phyloP scores from a whole-genome alignment of 2,113 vertebrate genomes.

The Ciconia maguari region DNA sequence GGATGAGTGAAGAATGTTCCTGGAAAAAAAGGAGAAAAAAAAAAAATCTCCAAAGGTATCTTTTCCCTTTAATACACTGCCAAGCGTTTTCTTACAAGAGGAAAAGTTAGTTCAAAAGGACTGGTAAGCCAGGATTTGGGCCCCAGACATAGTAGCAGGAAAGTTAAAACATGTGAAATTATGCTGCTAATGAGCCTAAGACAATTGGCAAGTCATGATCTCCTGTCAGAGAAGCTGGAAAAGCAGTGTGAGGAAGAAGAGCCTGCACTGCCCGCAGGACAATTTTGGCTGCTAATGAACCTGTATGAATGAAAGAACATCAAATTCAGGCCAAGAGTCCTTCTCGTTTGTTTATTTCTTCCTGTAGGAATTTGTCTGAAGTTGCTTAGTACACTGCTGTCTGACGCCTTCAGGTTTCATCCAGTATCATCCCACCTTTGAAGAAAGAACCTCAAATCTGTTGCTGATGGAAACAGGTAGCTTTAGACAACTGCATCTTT shows the following conservation, averaged over 20 bases:
- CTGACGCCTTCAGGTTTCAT: not conserved
- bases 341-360: not conserved
- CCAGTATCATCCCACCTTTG: not conserved
- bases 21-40: not conserved
- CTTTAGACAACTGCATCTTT: not conserved
- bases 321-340: not conserved
- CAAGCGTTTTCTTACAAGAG: constrained; percentile 10
- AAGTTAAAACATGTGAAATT: constrained; percentile 12
- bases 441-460: not conserved
- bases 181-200: not conserved
- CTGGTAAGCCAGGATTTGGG: not conserved
- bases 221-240: constrained; percentile 14
- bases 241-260: not conserved
- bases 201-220: constrained; percentile 1
- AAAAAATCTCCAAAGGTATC: not conserved
- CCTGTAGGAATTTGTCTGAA: not conserved
- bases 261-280: not conserved
- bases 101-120: not conserved
- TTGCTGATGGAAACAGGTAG: not conserved
- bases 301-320: not conserved
- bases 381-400: not conserved
- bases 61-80: constrained; percentile 23
- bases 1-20: not conserved
- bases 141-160: not conserved
- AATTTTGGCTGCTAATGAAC: not conserved